A percentile compares a stretch with the other conserved stretches of the same genome.
Conservation (phyloP, 2,113 vertebrate genomes). For the Pelecanoides urinatrix region DNA sequence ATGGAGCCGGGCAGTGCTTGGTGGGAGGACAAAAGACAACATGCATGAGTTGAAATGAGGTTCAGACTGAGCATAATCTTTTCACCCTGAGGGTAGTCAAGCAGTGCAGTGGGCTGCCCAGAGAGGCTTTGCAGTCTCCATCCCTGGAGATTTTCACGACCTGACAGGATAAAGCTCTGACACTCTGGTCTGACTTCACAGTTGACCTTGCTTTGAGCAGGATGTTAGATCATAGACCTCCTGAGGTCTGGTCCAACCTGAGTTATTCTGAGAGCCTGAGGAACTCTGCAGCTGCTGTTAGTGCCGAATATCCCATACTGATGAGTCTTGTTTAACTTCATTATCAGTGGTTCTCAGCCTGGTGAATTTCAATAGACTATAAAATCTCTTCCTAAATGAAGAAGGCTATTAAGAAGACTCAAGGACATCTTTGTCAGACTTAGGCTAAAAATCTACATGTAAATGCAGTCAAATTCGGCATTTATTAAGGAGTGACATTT, state of each 20-base stretch:
- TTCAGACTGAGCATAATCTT: not conserved
- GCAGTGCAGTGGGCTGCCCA: not conserved
- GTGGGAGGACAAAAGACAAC: not conserved
- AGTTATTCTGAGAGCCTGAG: not conserved
- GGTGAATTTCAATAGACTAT: not conserved
- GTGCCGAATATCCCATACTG: not conserved
- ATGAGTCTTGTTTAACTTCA: not conserved
- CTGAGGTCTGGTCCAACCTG: not conserved
- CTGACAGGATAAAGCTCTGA: not conserved
- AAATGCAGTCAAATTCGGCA: not conserved
- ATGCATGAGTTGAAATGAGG: rapidly evolving
- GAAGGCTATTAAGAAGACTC: not conserved
- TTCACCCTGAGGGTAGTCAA: not conserved
- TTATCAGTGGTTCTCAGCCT: not conserved
- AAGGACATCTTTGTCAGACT: not conserved
- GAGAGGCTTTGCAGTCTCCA: not conserved
- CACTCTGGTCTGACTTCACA: not conserved
- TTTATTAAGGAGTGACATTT: not conserved
- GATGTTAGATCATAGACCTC: not conserved
- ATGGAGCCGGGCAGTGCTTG: not conserved
- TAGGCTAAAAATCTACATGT: not conserved
- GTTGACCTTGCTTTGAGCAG: not conserved
- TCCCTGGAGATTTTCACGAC: not conserved
- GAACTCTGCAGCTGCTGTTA: not conserved
- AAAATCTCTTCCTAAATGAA: not conserved